Conservation (phyloP, 2,888 invertebrate genomes). For the Leucoptera coffeella region DNA sequence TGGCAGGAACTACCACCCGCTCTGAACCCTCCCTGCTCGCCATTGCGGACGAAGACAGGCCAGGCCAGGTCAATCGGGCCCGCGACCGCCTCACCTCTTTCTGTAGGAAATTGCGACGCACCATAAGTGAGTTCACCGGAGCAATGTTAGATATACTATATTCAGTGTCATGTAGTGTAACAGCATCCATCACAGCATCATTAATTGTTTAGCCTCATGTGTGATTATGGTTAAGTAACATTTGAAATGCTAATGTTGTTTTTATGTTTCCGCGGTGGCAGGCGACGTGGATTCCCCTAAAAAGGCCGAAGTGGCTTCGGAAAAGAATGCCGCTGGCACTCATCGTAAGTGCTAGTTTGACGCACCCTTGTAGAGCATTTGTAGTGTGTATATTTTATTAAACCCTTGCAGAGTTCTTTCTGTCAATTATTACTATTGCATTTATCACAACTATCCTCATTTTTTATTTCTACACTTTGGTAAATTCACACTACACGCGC, state of each 20-base stretch:
- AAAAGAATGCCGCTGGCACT: constrained; percentile 40
- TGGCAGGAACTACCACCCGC: constrained; percentile 28
- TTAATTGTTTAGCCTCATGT: no score
- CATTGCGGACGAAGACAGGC: constrained; percentile 35
- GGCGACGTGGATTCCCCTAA: constrained; percentile 50
- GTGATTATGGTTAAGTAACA: no score
- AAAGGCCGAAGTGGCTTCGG: constrained; percentile 44
- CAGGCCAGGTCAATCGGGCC: constrained; percentile 35
- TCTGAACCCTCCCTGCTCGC: constrained; percentile 38
- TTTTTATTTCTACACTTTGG: no score
- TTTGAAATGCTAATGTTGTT: constrained; percentile 50
- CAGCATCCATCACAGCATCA: background rate
- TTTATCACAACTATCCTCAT: no score
- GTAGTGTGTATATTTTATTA: no score
- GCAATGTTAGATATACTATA: no score
- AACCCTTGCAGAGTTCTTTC: no score
- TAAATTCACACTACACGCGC: no score
- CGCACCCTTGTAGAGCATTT: constrained; percentile 18
- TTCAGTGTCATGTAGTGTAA: background rate
- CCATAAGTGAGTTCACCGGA: constrained; percentile 31
- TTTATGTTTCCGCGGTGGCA: constrained; percentile 46
- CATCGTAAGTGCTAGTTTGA: constrained; percentile 51
- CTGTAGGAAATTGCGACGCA: constrained; percentile 45
- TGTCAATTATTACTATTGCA: no score
- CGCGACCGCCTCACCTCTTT: constrained; percentile 39